phyloP scores from a whole-genome alignment of 2,888 invertebrate genomes.

The Labia minor region DNA sequence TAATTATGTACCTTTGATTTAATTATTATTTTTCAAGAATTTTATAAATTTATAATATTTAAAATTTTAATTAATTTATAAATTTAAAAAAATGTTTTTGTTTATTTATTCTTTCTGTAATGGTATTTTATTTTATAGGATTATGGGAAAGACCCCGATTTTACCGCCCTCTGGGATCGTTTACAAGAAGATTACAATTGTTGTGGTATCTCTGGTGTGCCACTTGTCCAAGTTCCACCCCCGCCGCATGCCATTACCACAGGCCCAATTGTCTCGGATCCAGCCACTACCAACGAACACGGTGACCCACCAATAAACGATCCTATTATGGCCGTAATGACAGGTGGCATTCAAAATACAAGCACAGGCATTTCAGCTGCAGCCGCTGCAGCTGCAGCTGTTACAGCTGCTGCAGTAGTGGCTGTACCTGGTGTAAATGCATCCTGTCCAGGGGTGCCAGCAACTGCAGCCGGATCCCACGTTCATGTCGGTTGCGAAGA shows the following conservation, averaged over 20 bases:
- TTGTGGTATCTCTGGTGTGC: conserved; percentile 64
- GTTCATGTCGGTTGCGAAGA: conserved; percentile 53
- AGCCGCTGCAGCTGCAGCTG: conserved; percentile 30
- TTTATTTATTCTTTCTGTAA: too few species aligned
- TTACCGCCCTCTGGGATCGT: conserved; percentile 67
- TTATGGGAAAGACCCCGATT: conserved; percentile 60
- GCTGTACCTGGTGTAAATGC: conserved; percentile 31
- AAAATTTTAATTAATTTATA: too few species aligned
- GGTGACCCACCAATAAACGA: neutral
- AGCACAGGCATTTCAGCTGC: conserved; percentile 36
- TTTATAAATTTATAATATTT: too few species aligned
- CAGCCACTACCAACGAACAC: conserved; percentile 15
- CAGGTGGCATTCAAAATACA: conserved; percentile 36
- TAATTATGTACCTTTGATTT: too few species aligned
- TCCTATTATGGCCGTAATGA: neutral
- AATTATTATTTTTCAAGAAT: too few species aligned
- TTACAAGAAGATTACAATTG: conserved; percentile 64
- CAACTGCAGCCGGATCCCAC: neutral
- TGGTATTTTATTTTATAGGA: too few species aligned
- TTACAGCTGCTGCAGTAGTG: conserved; percentile 33
- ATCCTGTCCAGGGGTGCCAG: conserved; percentile 4
- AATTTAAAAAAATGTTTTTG: too few species aligned
- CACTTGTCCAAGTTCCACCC: conserved; percentile 27
- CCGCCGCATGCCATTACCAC: neutral
- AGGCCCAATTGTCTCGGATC: neutral